Evolutionary conservation across 1,140 invertebrate genomes (phyloP).

Genomic region (Drosophila prosaltans): DNA sequence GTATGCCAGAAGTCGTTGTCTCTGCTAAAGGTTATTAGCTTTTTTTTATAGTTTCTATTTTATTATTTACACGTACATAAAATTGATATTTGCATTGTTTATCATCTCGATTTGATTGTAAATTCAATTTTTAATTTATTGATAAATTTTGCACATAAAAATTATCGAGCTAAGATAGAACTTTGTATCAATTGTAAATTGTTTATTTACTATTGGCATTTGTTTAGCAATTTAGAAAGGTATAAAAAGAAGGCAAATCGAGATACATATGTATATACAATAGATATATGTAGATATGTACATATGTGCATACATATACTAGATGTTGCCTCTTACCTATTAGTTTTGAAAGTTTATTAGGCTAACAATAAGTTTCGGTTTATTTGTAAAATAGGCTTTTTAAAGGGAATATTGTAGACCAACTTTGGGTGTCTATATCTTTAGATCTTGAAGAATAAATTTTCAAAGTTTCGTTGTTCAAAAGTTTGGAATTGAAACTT

Average conservation of each 20-base stretch:
- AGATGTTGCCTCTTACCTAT: no score
- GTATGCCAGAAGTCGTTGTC: not conserved
- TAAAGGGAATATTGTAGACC: no score
- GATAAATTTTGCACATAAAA: slow-evolving; percentile 3
- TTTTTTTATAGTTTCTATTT: not conserved
- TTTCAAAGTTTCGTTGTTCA: no score
- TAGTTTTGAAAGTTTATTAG: no score
- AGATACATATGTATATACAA: no score
- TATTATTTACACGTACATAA: not conserved
- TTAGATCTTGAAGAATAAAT: no score
- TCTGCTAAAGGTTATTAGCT: not conserved
- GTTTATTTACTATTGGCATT: not conserved
- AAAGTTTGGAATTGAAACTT: no score
- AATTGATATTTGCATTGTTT: slow-evolving; percentile 1
- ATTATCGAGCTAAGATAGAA: not conserved
- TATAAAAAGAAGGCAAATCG: not conserved
- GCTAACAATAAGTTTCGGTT: no score
- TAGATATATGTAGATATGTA: no score
- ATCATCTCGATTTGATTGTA: not conserved
- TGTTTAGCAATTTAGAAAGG: not conserved
- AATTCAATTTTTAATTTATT: slow-evolving; percentile 6
- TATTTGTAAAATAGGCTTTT: no score
- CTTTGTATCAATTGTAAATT: not conserved
- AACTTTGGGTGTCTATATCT: no score
- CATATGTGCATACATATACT: no score